These are phyloP conservation scores for Actias luna DNA, from an alignment of 2,888 invertebrate genomes.

Conservation along the genomic window DNA sequence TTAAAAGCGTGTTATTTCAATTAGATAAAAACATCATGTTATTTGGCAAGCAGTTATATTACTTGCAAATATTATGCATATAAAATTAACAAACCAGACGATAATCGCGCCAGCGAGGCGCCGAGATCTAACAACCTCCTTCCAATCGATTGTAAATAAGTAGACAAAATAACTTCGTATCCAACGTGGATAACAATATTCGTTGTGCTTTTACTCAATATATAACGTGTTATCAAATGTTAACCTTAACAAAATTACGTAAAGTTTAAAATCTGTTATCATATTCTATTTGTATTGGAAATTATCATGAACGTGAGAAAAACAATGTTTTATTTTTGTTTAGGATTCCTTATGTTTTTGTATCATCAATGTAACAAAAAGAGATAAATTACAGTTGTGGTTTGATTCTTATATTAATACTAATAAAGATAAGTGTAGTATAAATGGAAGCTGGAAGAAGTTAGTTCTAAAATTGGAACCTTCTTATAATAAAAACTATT, in stretches of 20 bases:
- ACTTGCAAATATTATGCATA: not conserved
- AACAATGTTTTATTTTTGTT: conserved; percentile 12
- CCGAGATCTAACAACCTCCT: conserved; percentile 8
- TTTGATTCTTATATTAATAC: not conserved
- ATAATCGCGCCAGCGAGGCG: not conserved
- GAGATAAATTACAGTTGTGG: not conserved
- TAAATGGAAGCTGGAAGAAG: not conserved
- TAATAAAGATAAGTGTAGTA: not conserved
- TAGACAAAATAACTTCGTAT: not conserved
- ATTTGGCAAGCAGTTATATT: not conserved
- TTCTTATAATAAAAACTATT: not conserved
- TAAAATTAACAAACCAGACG: not conserved
- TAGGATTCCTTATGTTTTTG: conserved; percentile 10
- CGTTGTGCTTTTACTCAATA: not conserved
- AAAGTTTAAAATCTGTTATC: not conserved
- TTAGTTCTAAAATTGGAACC: not conserved
- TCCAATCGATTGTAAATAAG: conserved; percentile 9
- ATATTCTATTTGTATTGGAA: conserved; percentile 1
- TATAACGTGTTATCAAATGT: not conserved
- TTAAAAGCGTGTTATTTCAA: not conserved
- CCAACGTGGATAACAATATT: not conserved
- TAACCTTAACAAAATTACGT: not conserved
- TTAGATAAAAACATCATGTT: not conserved
- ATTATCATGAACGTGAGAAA: conserved; percentile 19
- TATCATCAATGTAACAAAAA: conserved; percentile 15